Evolutionary conservation across 2,113 vertebrate species (phyloP), one percentile per base, ranked within the genome.

Genomic region (Zapornia atra): DNA sequence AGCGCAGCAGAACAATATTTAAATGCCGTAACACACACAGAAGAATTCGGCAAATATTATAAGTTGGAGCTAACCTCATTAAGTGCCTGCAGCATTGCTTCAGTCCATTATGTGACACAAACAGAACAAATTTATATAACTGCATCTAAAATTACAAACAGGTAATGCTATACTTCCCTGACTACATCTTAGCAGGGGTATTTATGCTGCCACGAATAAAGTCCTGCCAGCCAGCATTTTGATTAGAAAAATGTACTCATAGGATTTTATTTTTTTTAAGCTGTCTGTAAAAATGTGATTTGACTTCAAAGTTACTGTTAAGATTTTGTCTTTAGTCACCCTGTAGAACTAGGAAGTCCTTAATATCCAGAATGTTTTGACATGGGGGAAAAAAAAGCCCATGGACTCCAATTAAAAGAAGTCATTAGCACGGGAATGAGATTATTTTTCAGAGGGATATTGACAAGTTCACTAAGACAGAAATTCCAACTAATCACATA

Each of bases 21-120:
- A 64, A 93, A 92, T 84, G 82, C 61, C 34, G 19, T 53, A 78
- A 68, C n/a, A 63, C 5, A 59, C 0, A 0, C 59, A 73, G 68
- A 72, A 78, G 34, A 90, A 77, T 63, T 88, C 64, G 71, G 54
- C 51, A 92, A 71, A 81, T 86, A 76, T 34, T 88, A 10, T 78
- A 96, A 82, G 61, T 59, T 68, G 80, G 79, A 91, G 60, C 46
- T 86, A 95, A 90, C 77, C 73, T 91, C 56, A 84, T 94, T 92
- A 91, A 64, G 44, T 94, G 78, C 83, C 90, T 76, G 81, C 54
- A 44, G 82, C 87, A 66, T 46, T 83, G 78, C 85, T 96, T 93
- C 69, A 88, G 90, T 96, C 81, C 87, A 87, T 94, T 94, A 63
- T 1, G 1, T 82, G 91, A 93, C 83, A 93, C 60, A 82, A 96